These are phyloP conservation scores for Hemaris fuciformis DNA, from an alignment of 2,888 invertebrate genomes.

Conservation along the genomic window DNA sequence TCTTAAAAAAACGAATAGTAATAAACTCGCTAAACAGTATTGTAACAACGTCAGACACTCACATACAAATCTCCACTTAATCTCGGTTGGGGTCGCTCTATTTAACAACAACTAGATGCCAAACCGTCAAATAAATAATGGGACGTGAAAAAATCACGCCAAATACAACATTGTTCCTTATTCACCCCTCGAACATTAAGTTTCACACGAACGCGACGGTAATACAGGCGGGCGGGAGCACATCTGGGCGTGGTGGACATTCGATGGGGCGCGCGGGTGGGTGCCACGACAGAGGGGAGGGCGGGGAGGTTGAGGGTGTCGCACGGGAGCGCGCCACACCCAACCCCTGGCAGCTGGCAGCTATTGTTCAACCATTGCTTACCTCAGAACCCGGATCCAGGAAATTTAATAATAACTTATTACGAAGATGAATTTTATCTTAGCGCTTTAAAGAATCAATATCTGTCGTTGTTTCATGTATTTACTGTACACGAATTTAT, in stretches of 20 bases:
- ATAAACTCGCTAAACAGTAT: constrained; percentile 8
- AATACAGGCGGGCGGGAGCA: constrained; percentile 48
- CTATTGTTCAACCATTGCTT: constrained; percentile 46
- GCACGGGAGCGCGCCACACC: constrained; percentile 49
- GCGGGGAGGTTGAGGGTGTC: constrained; percentile 28
- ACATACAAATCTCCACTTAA: constrained; percentile 63
- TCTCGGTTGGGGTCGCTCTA: constrained; percentile 60
- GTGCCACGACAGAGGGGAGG: constrained; percentile 19
- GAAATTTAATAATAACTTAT: constrained; percentile 58
- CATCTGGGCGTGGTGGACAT: constrained; percentile 63
- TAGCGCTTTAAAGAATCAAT: constrained; percentile 21
- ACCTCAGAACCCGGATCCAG: constrained; percentile 45
- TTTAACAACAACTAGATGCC: constrained; percentile 63
- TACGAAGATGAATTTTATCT: constrained; percentile 48
- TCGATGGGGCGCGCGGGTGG: constrained; percentile 27
- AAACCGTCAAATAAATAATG: constrained; percentile 55
- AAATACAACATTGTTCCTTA: constrained; percentile 63
- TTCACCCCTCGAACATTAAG: constrained; percentile 59
- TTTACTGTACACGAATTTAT: too few relatives aligned
- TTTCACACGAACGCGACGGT: constrained; percentile 69
- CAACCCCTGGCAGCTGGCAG: constrained; percentile 57
- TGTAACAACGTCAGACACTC: constrained; percentile 48
- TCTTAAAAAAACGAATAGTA: constrained; percentile 15
- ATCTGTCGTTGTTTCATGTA: too few relatives aligned
- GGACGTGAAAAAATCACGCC: constrained; percentile 65